Percentiles rank a stretch among this genome's conserved stretches.
phyloP scores from a whole-genome alignment of 1,140 invertebrate species.

The Stratiolaelaps scimitus region DNA sequence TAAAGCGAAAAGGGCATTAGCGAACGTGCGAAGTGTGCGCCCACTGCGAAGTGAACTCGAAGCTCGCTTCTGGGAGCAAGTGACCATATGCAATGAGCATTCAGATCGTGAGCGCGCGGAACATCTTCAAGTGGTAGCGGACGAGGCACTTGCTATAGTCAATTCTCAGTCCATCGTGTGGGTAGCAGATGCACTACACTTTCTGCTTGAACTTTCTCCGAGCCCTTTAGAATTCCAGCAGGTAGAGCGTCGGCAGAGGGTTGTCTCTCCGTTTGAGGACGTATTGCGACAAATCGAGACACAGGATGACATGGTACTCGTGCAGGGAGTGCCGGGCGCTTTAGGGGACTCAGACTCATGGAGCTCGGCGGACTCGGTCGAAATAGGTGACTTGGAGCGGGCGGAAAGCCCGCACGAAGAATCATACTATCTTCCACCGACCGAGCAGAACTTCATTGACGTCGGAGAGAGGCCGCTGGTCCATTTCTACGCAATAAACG shows the following conservation, averaged over 20 bases:
- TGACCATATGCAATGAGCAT: neutral
- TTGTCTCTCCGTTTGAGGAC: neutral
- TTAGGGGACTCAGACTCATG: constrained; percentile 13
- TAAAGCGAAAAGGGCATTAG: neutral
- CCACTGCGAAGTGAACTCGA: constrained; percentile 18
- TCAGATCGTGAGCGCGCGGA: constrained; percentile 3
- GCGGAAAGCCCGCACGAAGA: neutral
- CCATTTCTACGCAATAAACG: constrained; percentile 5
- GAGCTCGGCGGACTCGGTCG: constrained; percentile 16
- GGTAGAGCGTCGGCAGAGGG: constrained; percentile 7
- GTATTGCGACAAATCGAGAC: neutral
- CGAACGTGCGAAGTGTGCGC: neutral
- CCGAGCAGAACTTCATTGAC: neutral
- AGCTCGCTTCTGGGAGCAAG: constrained; percentile 16
- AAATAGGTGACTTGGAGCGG: neutral
- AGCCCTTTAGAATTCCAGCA: constrained; percentile 23
- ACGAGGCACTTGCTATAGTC: neutral
- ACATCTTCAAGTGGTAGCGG: neutral
- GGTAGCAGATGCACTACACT: neutral
- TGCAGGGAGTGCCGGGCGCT: constrained; percentile 8
- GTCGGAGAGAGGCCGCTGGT: neutral
- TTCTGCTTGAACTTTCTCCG: constrained; percentile 6
- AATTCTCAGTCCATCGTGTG: neutral
- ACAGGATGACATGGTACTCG: constrained; percentile 9
- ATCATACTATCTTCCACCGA: neutral